Evolutionary conservation across 2,797 vertebrate species (phyloP), one percentile per base, ranked within the genome.

Genomic region (Chrysocyon brachyurus): DNA sequence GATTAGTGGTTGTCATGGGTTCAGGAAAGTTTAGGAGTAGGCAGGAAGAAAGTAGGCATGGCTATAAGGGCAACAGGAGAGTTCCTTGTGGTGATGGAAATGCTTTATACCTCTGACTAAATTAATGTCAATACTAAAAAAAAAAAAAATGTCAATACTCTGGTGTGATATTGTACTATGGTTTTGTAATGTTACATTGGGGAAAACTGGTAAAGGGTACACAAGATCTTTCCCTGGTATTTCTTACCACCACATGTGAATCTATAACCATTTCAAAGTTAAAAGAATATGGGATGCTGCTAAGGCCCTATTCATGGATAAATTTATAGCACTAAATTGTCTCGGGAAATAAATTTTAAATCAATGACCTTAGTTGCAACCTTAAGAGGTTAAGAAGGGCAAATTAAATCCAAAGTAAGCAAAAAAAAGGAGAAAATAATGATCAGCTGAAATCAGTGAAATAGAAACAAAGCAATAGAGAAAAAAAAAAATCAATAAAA

Each of bases 321-420:
- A 72, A 70, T 57, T 73, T 63, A 57, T 61, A 88, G 26, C 31
- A n/a, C 24, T 79, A 78, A 73, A 6, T 83, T 83, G 26, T 87
- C 12, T 81, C 3, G 87, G 52, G 19, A 93, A 77, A n/a, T 81
- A 77, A 73, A 28, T 70, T 93, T 87, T 56, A 17, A 87, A 36
- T 90, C 33, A 83, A 61, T 72, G 40, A 83, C 26, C 14, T 79
- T 12, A 52, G 40, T 28, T 75, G 7, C 28, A 90, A 77, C 36
- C 84, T 77, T 92, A 66, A 73, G 49, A 90, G 93, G 75, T 16
- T 54, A 92, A 57, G 16, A 75, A 54, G 10, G 31, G 59, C 19
- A 89, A 64, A 81, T 86, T 73, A 95, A 87, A 90, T n/a, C 16
- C n/a, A 75, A 86, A 95, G 26, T 7, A 87, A 86, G 21, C 12